Evolutionary conservation across 2,797 vertebrate genomes (phyloP), one percentile per base, ranked within the genome.

Genomic region (Triplophysa yarkandensis): DNA sequence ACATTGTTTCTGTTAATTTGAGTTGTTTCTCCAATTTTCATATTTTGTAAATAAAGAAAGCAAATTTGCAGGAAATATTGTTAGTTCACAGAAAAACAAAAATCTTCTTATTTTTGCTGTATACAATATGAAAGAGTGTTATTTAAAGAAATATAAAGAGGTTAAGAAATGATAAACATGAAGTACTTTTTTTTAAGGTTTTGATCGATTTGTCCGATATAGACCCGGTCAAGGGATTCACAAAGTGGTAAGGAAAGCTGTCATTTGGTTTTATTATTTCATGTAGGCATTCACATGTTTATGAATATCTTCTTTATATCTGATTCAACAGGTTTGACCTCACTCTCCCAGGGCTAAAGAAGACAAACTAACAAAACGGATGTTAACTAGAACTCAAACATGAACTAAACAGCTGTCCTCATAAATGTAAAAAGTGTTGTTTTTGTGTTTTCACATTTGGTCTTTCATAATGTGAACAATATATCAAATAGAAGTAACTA

Each of bases 171-270:
- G n/a, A n/a, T n/a, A n/a, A n/a, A n/a, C n/a, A n/a, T n/a, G n/a
- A n/a, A n/a, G n/a, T n/a, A 77, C 7, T 81, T 50, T 27, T 77
- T 71, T 21, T 82, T 23, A 88, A 99, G 97, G 92, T 95, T 41
- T 68, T 91, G 82, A 85, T 99, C 11, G 94, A 98, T 83, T 88
- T 99, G 70, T 93, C 94, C 11, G 90, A 91, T 82, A 68, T 94
- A 72, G 95, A 99, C 84, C 79, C 98, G 68, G 74, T 72, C 60
- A 95, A 88, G 87, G 94, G 96, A 13, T 85, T 92, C 83, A 92
- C 93, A 61, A 89, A 93, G 1, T 98, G 96, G 97, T 99, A 89
- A 83, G 90, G 2, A 1, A 4, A 7, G 21, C 4, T 25, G n/a
- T n/a, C 44, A 8, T 19, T 46, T 28, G 41, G 6, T 16, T 46